phyloP scores from a whole-genome alignment of 2,888 invertebrate species.

The Phortica okadai region DNA sequence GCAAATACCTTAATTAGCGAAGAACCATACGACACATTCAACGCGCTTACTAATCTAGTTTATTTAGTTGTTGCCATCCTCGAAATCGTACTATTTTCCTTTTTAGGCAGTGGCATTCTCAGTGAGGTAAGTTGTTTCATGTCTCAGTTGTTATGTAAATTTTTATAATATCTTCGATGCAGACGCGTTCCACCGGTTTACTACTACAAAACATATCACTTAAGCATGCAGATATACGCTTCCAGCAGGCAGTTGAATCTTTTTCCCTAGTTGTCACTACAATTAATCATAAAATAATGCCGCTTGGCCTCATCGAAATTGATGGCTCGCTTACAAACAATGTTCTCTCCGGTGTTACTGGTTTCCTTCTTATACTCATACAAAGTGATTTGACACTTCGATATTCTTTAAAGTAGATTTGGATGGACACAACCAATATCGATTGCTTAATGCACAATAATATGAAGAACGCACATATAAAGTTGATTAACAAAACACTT shows the following conservation, averaged over 20 bases:
- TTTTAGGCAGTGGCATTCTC: conserved; percentile 55
- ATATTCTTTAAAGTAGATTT: conserved; percentile 44
- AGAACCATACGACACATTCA: conserved; percentile 64
- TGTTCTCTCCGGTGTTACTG: conserved; percentile 68
- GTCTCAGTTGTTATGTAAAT: background rate
- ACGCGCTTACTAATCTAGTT: conserved; percentile 54
- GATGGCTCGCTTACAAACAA: conserved; percentile 62
- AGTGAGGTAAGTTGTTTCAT: conserved; percentile 45
- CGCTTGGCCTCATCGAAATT: conserved; percentile 67
- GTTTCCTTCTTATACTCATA: conserved; percentile 71
- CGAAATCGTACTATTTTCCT: conserved; percentile 63
- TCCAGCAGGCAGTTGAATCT: conserved; percentile 63
- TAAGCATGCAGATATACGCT: conserved; percentile 64
- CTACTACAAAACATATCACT: conserved; percentile 65
- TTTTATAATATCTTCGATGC: background rate
- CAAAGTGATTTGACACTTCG: conserved; percentile 72
- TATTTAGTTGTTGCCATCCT: conserved; percentile 67
- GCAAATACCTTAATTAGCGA: conserved; percentile 66
- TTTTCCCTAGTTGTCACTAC: conserved; percentile 64
- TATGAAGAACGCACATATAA: too few species aligned
- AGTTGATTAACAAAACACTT: too few species aligned
- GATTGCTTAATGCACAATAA: too few species aligned
- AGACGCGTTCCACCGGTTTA: conserved; percentile 60
- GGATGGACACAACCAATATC: background rate
- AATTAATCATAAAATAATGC: conserved; percentile 65